Conservation (phyloP, 2,888 invertebrate genomes). For the Drosophila anomelani region DNA sequence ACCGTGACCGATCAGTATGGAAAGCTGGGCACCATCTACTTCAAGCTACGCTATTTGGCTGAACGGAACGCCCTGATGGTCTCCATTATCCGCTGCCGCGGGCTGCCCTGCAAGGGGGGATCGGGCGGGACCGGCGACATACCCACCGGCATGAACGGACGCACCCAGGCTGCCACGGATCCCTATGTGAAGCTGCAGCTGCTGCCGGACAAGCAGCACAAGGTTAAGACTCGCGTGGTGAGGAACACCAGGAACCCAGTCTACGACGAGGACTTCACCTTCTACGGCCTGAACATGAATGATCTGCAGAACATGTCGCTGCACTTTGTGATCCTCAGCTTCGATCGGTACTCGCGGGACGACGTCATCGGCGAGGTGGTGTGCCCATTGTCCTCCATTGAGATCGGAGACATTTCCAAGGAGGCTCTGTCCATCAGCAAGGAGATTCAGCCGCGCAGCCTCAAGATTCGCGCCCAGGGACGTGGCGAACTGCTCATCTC, state of each 20-base stretch:
- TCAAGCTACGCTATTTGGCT: slow-evolving; percentile 94
- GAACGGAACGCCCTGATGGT: slow-evolving; percentile 96
- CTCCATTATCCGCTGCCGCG: slow-evolving; percentile 95
- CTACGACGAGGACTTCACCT: slow-evolving; percentile 99
- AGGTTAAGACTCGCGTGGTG: slow-evolving; percentile 97
- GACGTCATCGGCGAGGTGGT: slow-evolving; percentile 99
- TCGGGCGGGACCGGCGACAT: slow-evolving; percentile 86
- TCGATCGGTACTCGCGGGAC: slow-evolving; percentile 98
- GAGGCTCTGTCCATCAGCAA: slow-evolving; percentile 93
- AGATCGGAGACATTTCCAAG: slow-evolving; percentile 89
- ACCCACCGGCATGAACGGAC: slow-evolving; percentile 84
- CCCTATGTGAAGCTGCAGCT: slow-evolving; percentile 99
- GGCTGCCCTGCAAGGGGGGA: slow-evolving; percentile 88
- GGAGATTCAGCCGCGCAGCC: slow-evolving; percentile 96
- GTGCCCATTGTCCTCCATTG: slow-evolving; percentile 89
- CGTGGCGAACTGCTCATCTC: slow-evolving; percentile 98
- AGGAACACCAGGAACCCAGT: slow-evolving; percentile 98
- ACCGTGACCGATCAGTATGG: slow-evolving; percentile 85
- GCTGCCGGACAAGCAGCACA: slow-evolving; percentile 98
- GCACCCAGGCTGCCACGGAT: slow-evolving; percentile 87
- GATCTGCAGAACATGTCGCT: slow-evolving; percentile 95
- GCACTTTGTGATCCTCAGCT: slow-evolving; percentile 97
- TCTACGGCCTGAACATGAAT: slow-evolving; percentile 95
- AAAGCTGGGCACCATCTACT: slow-evolving; percentile 94
- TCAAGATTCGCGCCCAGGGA: slow-evolving; percentile 97